Evolutionary conservation across 2,888 invertebrate species (phyloP), one percentile per base, ranked within the genome.

Genomic region (Megalurothrips usitatus): DNA sequence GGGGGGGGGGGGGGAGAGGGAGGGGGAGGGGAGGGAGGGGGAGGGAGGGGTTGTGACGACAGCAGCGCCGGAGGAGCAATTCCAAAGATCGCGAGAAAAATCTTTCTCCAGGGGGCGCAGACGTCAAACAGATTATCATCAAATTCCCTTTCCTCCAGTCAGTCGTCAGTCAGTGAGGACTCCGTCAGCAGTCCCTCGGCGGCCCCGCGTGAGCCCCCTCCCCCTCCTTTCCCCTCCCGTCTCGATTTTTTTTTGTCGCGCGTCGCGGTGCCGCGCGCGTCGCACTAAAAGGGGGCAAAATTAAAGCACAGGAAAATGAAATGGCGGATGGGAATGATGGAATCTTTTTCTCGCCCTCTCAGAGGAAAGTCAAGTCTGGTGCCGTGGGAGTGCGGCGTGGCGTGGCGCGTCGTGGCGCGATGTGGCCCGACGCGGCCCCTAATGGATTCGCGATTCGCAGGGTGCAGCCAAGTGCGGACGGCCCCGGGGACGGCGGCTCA

Each of bases 401-500:
- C 34, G 34, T 43, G 34, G 34, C 34, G 34, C n/a, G n/a, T 17
- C 52, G 14, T 17, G 52, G 14, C 52, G 49, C 12, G 10, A 9
- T 12, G 49, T 17, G 52, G 2, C 52, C 6, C 52, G 52, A 17
- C 6, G 3, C 52, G 14, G 52, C 1, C 52, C 9, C 68, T 75
- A 75, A 75, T 75, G 68, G 68, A 75, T 26, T 75, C 68, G 68
- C 68, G 68, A 75, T 26, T 75, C 68, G 68, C 68, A 12, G 58
- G 58, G 58, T 58, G 58, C 58, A 58, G 58, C 58, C 58, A 58
- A 58, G 58, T 58, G 58, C 34, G 34, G 34, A 2, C 34, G 6
- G 34, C n/a, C n/a, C n/a, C n/a, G n/a, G n/a, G n/a, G n/a, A n/a
- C 52, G 58, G 58, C 14, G 58, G 58, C 34, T 43, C 58, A 58